Conservation (phyloP, 2,888 invertebrate species). For the Eucriotettix oculatus region DNA sequence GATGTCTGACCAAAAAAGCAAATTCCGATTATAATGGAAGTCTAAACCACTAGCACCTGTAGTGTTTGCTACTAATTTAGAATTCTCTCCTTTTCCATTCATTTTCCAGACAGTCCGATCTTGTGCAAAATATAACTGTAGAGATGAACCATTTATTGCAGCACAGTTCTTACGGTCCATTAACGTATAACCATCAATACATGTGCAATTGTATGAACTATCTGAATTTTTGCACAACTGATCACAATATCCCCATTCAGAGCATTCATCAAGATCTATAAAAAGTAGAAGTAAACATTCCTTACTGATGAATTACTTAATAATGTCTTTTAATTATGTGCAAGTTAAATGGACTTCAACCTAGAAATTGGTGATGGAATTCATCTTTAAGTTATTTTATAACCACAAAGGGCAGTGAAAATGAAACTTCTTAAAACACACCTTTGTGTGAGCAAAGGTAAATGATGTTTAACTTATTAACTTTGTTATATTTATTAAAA, state of each 20-base stretch:
- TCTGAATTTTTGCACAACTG: constrained; percentile 82
- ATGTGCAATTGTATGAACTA: constrained; percentile 66
- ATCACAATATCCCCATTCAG: constrained; percentile 87
- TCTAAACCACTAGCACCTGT: constrained; percentile 76
- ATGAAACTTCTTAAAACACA: too few relatives aligned
- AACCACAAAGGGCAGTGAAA: too few relatives aligned
- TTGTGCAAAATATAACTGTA: constrained; percentile 45
- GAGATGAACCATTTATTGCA: constrained; percentile 36
- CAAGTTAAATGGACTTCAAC: too few relatives aligned
- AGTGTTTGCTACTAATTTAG: constrained; percentile 55
- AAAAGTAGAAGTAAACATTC: background rate
- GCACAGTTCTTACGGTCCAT: constrained; percentile 42
- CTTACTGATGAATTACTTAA: too few relatives aligned
- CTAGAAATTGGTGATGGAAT: too few relatives aligned
- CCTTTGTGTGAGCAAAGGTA: too few relatives aligned
- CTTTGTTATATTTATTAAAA: too few relatives aligned
- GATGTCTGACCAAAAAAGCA: constrained; percentile 78
- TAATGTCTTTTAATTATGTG: too few relatives aligned
- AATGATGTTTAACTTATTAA: too few relatives aligned
- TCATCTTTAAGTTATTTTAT: too few relatives aligned
- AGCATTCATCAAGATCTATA: constrained; percentile 78
- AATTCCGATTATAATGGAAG: constrained; percentile 57
- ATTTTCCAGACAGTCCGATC: constrained; percentile 54
- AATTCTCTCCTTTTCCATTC: constrained; percentile 39
- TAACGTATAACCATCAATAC: constrained; percentile 59